Evolutionary conservation across 2,888 invertebrate species (phyloP), one percentile per base, ranked within the genome.

Genomic region (Ommatoiulus sabulosus): DNA sequence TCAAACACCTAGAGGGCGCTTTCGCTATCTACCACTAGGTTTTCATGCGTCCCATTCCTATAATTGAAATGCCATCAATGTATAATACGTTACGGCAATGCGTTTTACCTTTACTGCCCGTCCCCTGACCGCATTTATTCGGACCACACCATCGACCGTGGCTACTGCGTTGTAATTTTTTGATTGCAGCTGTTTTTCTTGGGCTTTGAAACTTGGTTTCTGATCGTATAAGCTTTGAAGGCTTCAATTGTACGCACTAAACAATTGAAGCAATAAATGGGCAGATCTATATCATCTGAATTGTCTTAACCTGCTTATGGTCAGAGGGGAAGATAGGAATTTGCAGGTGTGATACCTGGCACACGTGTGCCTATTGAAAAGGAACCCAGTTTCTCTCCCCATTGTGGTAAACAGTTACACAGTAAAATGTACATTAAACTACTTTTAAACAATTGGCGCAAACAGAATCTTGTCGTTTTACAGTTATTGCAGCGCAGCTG

Each of bases 311-410:
- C 8, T 20, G 72, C 24, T 63, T 63, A n/a, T 63, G 63, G 3
- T 6, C 5, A 20, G 72, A 72, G 72, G 72, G 72, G 72, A 24
- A 72, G 24, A 24, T 10, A 72, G 20, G 72, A n/a, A 72, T 72
- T 72, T 72, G 72, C 72, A 72, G 72, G 72, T 72, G 72, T 72
- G 72, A 72, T 72, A 72, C 10, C 72, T 20, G 20, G 8, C 72
- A 72, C 72, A 72, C 72, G 72, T 72, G 72, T 72, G 72, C 72
- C 72, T 20, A 72, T 72, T 72, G 72, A 72, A 7, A 5, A 72
- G 17, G 17, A 52, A 52, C 52, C 52, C 52, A 72, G 24, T 72
- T 72, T 6, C 7, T 24, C 20, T 20, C 24, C 20, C 1, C n/a
- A 20, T 0, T n/a, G 72, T 72, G 8, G 24, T 72, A 72, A 72